A percentile compares a stretch with the other conserved stretches of the same genome.
Conservation (phyloP, 2,113 vertebrate species). For the Rhinichthys klamathensis region DNA sequence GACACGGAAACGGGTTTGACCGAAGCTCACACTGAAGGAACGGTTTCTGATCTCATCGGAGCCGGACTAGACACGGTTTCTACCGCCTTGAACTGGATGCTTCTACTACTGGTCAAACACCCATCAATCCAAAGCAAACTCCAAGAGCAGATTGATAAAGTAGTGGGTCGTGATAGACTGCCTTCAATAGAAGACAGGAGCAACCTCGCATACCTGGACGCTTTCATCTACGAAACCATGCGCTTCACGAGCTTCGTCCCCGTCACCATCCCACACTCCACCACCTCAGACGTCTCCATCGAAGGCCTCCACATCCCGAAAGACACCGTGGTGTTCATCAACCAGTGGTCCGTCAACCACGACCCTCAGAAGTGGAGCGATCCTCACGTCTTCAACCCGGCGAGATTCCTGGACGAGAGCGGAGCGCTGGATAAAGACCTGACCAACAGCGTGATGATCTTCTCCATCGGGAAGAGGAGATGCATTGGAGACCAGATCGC, state of each 20-base stretch:
- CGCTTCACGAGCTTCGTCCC: conserved; percentile 88
- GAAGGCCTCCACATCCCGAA: conserved; percentile 83
- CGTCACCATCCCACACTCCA: conserved; percentile 86
- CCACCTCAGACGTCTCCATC: conserved; percentile 80
- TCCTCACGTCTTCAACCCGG: conserved; percentile 80
- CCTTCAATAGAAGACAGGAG: conserved; percentile 75
- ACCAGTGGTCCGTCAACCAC: conserved; percentile 89
- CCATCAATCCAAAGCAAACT: conserved; percentile 76
- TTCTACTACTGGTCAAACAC: conserved; percentile 81
- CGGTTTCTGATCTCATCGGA: conserved; percentile 82
- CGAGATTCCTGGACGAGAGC: conserved; percentile 76
- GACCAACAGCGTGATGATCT: conserved; percentile 80
- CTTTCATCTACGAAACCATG: conserved; percentile 85
- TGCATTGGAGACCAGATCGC: conserved; percentile 84
- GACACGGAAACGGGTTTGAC: conserved; percentile 61
- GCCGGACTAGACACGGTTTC: conserved; percentile 86
- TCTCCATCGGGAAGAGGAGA: conserved; percentile 82
- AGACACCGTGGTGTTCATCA: conserved; percentile 86
- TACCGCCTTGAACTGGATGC: conserved; percentile 79
- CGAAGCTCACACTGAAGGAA: conserved; percentile 72
- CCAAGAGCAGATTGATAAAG: conserved; percentile 80
- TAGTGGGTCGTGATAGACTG: conserved; percentile 77
- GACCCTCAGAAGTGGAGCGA: conserved; percentile 82
- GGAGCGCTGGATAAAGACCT: conserved; percentile 74
- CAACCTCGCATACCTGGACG: conserved; percentile 77